Percentiles rank a stretch among this genome's conserved stretches.
Evolutionary conservation across 2,797 vertebrate genomes (phyloP).

Genomic region (Prunella strophiata): DNA sequence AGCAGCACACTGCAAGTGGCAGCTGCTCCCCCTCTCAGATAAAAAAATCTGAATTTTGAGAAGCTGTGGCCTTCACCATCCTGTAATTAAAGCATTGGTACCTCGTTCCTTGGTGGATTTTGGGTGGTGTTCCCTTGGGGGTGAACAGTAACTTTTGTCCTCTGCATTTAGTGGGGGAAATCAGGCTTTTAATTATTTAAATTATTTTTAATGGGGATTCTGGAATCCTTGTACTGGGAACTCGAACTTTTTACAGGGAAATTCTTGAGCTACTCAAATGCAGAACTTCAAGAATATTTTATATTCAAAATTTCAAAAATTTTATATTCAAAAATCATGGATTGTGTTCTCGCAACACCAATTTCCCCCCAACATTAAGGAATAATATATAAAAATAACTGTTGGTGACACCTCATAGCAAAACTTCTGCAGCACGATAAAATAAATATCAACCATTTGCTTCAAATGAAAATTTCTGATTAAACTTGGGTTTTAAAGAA

Average conservation of each 20-base stretch:
- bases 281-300: neutral
- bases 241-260: neutral
- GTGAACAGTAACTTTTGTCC: neutral
- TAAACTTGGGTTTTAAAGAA: neutral
- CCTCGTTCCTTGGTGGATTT: neutral
- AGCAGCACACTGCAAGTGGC: conserved; percentile 55
- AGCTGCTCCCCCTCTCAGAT: neutral
- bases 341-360: neutral
- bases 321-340: neutral
- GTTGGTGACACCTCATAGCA: neutral
- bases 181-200: neutral
- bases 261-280: neutral
- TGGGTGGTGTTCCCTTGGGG: neutral
- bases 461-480: neutral
- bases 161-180: neutral
- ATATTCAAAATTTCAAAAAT: neutral
- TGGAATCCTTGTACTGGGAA: neutral
- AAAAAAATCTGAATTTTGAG: neutral
- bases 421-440: neutral
- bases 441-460: neutral
- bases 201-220: neutral
- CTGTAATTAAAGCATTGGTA: neutral
- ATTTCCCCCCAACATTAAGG: rapidly evolving
- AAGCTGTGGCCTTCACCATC: neutral
- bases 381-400: neutral